Conservation (phyloP, 2,888 invertebrate species). For the Standfussiana lucernea region DNA sequence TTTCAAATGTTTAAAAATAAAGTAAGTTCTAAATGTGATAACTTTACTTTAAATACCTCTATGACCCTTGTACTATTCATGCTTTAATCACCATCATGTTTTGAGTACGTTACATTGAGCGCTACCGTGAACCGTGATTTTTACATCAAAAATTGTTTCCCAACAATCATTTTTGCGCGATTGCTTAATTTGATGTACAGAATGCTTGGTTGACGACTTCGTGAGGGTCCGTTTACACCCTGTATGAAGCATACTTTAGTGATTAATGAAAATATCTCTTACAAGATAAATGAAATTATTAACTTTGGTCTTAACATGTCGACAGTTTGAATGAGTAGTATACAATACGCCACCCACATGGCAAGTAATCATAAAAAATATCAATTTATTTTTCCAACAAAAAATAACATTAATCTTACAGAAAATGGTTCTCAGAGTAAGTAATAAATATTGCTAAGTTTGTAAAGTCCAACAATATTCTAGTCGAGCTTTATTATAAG, state of each 20-base stretch:
- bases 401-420: neutral
- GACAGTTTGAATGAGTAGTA: neutral
- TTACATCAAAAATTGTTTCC: too few relatives aligned
- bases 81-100: too few relatives aligned
- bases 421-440: neutral
- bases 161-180: too few relatives aligned
- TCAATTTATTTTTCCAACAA: neutral
- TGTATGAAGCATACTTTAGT: neutral
- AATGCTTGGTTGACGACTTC: neutral
- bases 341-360: neutral
- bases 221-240: neutral
- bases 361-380: neutral
- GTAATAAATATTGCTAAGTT: conserved; percentile 4
- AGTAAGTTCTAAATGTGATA: too few relatives aligned
- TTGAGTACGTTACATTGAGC: too few relatives aligned
- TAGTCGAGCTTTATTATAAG: neutral
- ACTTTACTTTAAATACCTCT: too few relatives aligned
- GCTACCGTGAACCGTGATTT: too few relatives aligned
- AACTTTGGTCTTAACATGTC: neutral
- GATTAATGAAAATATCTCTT: neutral
- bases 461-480: conserved; percentile 2
- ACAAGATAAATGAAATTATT: neutral
- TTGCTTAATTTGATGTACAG: too few relatives aligned
- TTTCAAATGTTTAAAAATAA: too few relatives aligned
- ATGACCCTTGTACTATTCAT: neutral